A percentile compares a stretch with the other conserved stretches of the same genome.
These are phyloP conservation scores for Phataginus tricuspis DNA, from an alignment of 2,797 vertebrate species.

Conservation along the genomic window DNA sequence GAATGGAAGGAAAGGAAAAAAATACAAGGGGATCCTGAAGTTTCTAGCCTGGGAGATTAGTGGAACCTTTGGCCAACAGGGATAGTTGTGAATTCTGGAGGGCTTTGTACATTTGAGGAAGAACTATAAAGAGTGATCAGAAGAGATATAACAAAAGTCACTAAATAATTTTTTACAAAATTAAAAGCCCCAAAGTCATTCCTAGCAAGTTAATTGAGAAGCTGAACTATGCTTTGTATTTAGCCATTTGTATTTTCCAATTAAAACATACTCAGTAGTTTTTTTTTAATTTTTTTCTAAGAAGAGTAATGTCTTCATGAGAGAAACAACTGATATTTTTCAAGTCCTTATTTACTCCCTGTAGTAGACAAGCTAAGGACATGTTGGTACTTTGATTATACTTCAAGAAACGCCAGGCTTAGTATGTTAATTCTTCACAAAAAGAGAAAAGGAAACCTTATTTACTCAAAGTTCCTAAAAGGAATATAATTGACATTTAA, in stretches of 20 bases:
- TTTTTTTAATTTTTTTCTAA: background rate
- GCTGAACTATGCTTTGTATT: background rate
- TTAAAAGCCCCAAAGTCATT: background rate
- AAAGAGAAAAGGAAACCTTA: constrained; percentile 43
- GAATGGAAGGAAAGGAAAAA: constrained; percentile 1
- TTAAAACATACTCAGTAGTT: background rate
- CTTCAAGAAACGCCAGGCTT: constrained; percentile 23
- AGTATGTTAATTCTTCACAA: constrained; percentile 39
- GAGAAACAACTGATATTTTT: background rate
- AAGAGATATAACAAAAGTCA: background rate
- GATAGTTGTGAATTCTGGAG: background rate
- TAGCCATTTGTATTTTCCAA: background rate
- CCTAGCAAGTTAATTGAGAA: background rate
- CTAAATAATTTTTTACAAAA: background rate
- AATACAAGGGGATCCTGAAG: background rate
- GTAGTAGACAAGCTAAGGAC: constrained; percentile 11
- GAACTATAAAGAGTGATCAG: background rate
- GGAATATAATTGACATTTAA: constrained; percentile 27
- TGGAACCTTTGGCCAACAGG: background rate
- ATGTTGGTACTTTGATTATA: constrained; percentile 24
- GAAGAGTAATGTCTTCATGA: background rate
- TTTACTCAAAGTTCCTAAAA: constrained; percentile 36
- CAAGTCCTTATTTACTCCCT: background rate
- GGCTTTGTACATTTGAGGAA: background rate
- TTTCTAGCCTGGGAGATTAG: background rate